A percentile compares a stretch with the other conserved stretches of the same genome.
Evolutionary conservation across 1,140 invertebrate genomes (phyloP).

Genomic region (Zaprionus taronus): DNA sequence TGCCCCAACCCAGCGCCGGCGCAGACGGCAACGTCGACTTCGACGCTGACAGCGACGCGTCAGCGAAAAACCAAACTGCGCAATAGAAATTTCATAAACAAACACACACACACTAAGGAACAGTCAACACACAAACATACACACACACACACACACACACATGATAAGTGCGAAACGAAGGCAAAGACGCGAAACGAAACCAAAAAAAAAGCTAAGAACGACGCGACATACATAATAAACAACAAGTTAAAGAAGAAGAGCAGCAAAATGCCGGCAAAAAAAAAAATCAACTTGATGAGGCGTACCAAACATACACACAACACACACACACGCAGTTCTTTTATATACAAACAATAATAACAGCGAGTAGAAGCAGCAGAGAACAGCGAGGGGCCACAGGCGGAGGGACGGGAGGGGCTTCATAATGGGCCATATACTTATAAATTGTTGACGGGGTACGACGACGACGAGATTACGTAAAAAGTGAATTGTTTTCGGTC

Average conservation of each 20-base stretch:
- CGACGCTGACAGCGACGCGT: constrained; percentile 17
- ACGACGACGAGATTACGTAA: constrained; percentile 63
- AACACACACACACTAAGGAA: constrained; percentile 36
- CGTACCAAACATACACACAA: constrained; percentile 2
- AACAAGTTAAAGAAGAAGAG: constrained; percentile 53
- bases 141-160: constrained; percentile 11
- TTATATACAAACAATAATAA: constrained; percentile 5
- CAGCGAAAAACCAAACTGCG: constrained; percentile 70
- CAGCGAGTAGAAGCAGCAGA: neutral
- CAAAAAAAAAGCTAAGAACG: constrained; percentile 35
- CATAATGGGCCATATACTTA: constrained; percentile 29
- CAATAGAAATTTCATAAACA: constrained; percentile 81
- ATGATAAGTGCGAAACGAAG: constrained; percentile 52
- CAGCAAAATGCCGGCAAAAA: constrained; percentile 67
- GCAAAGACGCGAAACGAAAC: constrained; percentile 55
- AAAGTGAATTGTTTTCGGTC: constrained; percentile 44
- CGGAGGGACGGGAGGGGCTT: neutral
- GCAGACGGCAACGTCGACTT: constrained; percentile 8
- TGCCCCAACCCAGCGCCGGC: constrained; percentile 41
- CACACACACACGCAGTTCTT: neutral
- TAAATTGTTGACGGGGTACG: constrained; percentile 36
- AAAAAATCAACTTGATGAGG: constrained; percentile 41
- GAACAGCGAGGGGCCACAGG: constrained; percentile 11
- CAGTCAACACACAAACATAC: neutral
- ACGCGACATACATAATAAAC: constrained; percentile 51